Evolutionary conservation across 2,797 vertebrate genomes (phyloP).

Genomic region (Eulemur mongoz): DNA sequence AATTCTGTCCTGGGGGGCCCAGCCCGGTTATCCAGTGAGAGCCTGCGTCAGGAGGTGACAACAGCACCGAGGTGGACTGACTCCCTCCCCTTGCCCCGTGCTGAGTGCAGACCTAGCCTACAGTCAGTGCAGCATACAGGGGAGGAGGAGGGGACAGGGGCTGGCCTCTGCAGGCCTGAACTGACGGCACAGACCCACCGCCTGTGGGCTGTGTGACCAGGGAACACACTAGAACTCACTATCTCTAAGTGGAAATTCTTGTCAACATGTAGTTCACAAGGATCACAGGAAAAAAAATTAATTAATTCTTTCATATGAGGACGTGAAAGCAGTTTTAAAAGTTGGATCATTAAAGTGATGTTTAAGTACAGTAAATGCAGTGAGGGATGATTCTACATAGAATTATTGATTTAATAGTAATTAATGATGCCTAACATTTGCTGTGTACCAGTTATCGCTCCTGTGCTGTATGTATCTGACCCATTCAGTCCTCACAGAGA

Average conservation of each 20-base stretch:
- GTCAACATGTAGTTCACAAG: not conserved
- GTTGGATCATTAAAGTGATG: not conserved
- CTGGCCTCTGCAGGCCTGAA: not conserved
- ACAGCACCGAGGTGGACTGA: not conserved
- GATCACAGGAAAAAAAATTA: not conserved
- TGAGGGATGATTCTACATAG: not conserved
- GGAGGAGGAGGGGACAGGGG: rapidly evolving
- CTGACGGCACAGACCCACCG: not conserved
- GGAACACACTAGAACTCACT: not conserved
- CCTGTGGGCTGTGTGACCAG: rapidly evolving
- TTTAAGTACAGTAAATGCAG: not conserved
- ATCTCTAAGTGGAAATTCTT: not conserved
- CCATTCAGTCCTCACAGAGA: not conserved
- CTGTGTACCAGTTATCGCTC: not conserved
- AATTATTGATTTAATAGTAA: not conserved
- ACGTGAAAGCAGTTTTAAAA: not conserved
- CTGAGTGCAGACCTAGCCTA: not conserved
- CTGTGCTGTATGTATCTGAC: not conserved
- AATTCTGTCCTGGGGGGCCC: not conserved
- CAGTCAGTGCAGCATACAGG: rapidly evolving
- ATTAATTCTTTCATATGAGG: not conserved
- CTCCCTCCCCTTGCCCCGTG: rapidly evolving
- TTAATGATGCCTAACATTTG: too few relatives aligned
- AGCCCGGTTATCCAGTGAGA: not conserved
- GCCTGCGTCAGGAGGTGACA: not conserved